Conservation (phyloP, 2,888 invertebrate species). For the Zygogramma bicolorata region DNA sequence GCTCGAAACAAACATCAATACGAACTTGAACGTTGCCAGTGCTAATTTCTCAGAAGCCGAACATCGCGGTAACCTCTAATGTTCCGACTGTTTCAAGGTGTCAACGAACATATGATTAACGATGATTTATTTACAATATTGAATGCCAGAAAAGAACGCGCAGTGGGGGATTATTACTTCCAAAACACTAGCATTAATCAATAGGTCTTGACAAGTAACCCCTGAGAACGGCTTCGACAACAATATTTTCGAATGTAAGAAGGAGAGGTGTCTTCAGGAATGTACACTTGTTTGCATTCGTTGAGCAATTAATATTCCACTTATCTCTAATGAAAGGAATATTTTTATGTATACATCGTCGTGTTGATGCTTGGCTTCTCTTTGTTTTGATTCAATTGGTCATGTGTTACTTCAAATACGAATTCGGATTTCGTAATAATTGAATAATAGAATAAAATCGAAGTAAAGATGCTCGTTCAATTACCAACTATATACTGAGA, state of each 20-base stretch:
- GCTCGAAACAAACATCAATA: not conserved
- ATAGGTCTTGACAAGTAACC: not conserved
- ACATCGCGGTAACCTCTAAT: not conserved
- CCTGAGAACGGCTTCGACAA: not conserved
- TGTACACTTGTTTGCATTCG: not conserved
- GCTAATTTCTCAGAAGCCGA: constrained; percentile 3
- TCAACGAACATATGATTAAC: constrained; percentile 9
- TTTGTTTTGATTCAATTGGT: not conserved
- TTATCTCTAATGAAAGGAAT: not conserved
- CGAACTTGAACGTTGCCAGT: not conserved
- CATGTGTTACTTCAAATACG: not conserved
- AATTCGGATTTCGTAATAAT: not conserved
- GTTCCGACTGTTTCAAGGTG: constrained; percentile 1
- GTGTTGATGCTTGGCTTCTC: not conserved
- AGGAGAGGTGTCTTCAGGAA: not conserved
- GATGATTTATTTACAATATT: constrained; percentile 9
- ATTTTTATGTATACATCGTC: not conserved
- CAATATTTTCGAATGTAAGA: not conserved
- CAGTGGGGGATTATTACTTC: constrained; percentile 5
- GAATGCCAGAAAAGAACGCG: not conserved
- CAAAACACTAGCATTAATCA: constrained; percentile 9
- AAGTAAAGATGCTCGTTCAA: too few species aligned
- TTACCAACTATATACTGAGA: too few species aligned
- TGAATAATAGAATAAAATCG: too few species aligned
- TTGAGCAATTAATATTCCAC: not conserved